Conservation (phyloP, 2,888 invertebrate species). For the Coremacera marginata region DNA sequence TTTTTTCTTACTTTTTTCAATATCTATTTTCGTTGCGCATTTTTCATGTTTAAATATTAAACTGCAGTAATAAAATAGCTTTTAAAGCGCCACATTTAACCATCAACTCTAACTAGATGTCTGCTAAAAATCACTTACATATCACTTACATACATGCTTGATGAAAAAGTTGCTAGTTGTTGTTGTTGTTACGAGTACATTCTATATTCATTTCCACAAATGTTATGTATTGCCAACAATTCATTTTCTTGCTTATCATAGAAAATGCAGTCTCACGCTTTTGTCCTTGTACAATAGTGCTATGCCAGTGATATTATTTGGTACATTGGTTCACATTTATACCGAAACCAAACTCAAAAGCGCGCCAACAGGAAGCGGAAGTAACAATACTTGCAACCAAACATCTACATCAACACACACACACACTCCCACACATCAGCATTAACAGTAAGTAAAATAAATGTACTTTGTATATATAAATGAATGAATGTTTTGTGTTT, state of each 20-base stretch:
- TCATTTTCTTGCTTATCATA: slow-evolving; percentile 31
- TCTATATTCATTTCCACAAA: slow-evolving; percentile 14
- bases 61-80: too few relatives aligned
- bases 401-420: neutral
- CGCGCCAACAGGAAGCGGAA: slow-evolving; percentile 16
- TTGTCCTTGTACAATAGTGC: neutral
- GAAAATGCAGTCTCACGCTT: slow-evolving; percentile 16
- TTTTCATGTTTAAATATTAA: too few relatives aligned
- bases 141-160: too few relatives aligned
- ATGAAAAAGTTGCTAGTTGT: too few relatives aligned
- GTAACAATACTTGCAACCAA: neutral
- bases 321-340: neutral
- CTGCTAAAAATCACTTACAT: too few relatives aligned
- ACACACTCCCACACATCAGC: neutral
- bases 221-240: slow-evolving; percentile 23
- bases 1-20: neutral
- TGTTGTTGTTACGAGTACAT: too few relatives aligned
- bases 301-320: neutral
- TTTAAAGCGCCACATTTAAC: too few relatives aligned
- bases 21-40: too few relatives aligned
- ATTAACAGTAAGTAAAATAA: neutral
- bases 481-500: neutral
- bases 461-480: neutral
- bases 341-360: neutral
- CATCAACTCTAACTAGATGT: too few relatives aligned